Evolutionary conservation across 1,140 invertebrate genomes (phyloP).

Genomic region (Cydia pomonella): DNA sequence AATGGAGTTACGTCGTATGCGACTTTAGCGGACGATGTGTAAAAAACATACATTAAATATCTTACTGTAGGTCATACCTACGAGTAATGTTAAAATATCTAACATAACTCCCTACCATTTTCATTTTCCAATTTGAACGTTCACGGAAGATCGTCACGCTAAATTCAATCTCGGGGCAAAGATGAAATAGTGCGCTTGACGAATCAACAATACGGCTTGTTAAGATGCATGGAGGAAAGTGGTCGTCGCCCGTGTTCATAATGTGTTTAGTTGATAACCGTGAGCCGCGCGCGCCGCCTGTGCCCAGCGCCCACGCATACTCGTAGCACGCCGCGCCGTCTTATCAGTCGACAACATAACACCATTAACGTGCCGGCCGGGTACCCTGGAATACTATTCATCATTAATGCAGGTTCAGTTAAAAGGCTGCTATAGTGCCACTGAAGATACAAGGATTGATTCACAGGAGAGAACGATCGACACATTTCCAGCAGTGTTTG

Average conservation of each 20-base stretch:
- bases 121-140: not conserved
- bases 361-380: conserved; percentile 21
- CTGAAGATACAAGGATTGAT: conserved; percentile 1
- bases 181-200: conserved; percentile 37
- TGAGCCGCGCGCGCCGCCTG: conserved; percentile 58
- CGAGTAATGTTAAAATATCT: too few relatives aligned
- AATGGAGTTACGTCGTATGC: too few relatives aligned
- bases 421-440: conserved; percentile 4
- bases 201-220: conserved; percentile 56
- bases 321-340: conserved; percentile 41
- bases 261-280: conserved; percentile 75
- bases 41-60: too few relatives aligned
- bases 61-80: too few relatives aligned
- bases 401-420: not conserved
- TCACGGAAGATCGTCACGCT: not conserved
- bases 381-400: not conserved
- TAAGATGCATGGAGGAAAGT: conserved; percentile 58
- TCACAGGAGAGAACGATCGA: not conserved
- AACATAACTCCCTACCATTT: too few relatives aligned
- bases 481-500: not conserved
- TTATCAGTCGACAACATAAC: conserved; percentile 29
- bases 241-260: conserved; percentile 49
- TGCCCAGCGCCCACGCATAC: conserved; percentile 47
- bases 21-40: too few relatives aligned
- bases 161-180: not conserved